Conservation (phyloP, 2,113 vertebrate genomes). For the Ammodytes dubius region DNA sequence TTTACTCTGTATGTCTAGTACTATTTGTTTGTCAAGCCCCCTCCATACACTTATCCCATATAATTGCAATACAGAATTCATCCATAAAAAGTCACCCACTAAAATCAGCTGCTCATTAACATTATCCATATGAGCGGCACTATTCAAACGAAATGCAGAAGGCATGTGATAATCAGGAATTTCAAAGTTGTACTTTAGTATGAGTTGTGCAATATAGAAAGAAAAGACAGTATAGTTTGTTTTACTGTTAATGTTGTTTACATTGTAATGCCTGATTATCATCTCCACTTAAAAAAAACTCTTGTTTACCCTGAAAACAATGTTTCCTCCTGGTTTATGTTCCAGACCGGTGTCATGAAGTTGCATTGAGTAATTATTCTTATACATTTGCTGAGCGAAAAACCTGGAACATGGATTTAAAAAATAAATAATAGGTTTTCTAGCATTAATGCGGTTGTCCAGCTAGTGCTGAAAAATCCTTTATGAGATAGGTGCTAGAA, state of each 20-base stretch:
- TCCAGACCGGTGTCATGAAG: constrained; percentile 10
- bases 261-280: constrained; percentile 65
- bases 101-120: constrained; percentile 44
- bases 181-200: constrained; percentile 51
- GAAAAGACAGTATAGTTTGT: constrained; percentile 62
- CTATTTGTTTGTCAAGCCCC: constrained; percentile 47
- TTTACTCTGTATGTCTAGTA: constrained; percentile 50
- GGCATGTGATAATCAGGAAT: constrained; percentile 71
- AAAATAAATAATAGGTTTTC: not conserved
- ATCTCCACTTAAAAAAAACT: constrained; percentile 58
- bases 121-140: constrained; percentile 36
- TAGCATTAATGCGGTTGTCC: constrained; percentile 11
- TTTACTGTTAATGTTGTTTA: constrained; percentile 71
- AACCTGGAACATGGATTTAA: not conserved
- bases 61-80: constrained; percentile 42
- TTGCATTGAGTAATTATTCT: not conserved
- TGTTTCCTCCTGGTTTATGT: constrained; percentile 44
- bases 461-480: constrained; percentile 11
- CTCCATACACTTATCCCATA: constrained; percentile 14
- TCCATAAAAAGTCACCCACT: constrained; percentile 18
- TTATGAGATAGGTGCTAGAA: not conserved
- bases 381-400: constrained; percentile 10
- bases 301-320: constrained; percentile 44
- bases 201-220: constrained; percentile 73
- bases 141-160: constrained; percentile 49